These are phyloP conservation scores for Therioaphis trifolii DNA, from an alignment of 2,888 invertebrate genomes.

Conservation along the genomic window DNA sequence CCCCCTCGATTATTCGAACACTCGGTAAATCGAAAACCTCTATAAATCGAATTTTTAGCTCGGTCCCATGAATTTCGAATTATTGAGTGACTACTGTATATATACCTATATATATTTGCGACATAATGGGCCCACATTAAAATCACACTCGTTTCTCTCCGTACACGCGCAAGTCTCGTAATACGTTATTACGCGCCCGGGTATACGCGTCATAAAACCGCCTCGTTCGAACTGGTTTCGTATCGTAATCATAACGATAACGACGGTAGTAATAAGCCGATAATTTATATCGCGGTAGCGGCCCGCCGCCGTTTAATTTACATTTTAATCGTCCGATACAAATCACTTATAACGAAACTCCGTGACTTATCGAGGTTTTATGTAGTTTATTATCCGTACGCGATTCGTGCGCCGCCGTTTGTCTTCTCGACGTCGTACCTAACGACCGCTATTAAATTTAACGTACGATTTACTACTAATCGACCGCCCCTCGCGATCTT, in stretches of 20 bases:
- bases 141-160: slow-evolving; percentile 23
- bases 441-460: not conserved
- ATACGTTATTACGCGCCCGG: not conserved
- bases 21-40: too few species aligned
- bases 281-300: not conserved
- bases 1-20: too few species aligned
- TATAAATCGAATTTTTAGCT: too few species aligned
- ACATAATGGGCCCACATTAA: not conserved
- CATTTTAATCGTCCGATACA: slow-evolving; percentile 28
- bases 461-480: not conserved
- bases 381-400: not conserved
- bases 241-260: not conserved
- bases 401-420: not conserved
- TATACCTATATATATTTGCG: too few species aligned
- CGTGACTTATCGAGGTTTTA: slow-evolving; percentile 15
- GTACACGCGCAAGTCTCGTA: not conserved
- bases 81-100: too few species aligned
- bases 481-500: not conserved
- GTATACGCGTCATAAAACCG: not conserved
- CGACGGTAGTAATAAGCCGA: not conserved
- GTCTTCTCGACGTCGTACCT: too few species aligned
- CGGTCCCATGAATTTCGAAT: too few species aligned
- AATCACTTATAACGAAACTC: not conserved
- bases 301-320: not conserved
- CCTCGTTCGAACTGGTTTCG: slow-evolving; percentile 1